These are phyloP conservation scores for Emydoidea blandingii DNA, from an alignment of 2,797 vertebrate genomes.

Conservation along the genomic window DNA sequence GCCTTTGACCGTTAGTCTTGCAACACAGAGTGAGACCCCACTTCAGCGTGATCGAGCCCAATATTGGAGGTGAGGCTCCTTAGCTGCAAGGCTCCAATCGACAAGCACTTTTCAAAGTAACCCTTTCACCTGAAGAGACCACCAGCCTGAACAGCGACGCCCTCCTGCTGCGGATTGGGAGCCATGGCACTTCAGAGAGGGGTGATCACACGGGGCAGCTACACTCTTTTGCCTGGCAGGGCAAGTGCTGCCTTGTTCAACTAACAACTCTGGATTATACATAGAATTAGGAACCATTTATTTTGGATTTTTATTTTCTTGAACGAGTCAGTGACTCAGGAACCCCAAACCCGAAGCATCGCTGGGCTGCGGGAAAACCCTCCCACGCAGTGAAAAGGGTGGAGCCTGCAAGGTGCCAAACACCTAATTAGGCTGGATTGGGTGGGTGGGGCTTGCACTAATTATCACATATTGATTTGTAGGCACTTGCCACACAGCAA, in stretches of 20 bases:
- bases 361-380: rapidly evolving
- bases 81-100: neutral
- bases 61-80: neutral
- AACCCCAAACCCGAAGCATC: neutral
- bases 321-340: neutral
- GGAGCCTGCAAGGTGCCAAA: neutral
- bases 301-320: neutral
- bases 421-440: neutral
- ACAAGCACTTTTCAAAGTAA: neutral
- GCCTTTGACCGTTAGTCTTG: neutral
- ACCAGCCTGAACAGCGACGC: rapidly evolving
- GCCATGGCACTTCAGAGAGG: neutral
- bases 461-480: neutral
- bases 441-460: neutral
- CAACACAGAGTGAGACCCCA: rapidly evolving
- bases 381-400: rapidly evolving
- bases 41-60: neutral
- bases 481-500: neutral
- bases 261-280: neutral
- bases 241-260: neutral
- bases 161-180: neutral
- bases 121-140: rapidly evolving
- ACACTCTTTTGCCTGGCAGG: neutral
- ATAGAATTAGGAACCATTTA: neutral
- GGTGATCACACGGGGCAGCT: too few relatives aligned